Base-by-base conservation (phyloP, 2,113 vertebrate genomes). In the Vicugna pacos region DNA sequence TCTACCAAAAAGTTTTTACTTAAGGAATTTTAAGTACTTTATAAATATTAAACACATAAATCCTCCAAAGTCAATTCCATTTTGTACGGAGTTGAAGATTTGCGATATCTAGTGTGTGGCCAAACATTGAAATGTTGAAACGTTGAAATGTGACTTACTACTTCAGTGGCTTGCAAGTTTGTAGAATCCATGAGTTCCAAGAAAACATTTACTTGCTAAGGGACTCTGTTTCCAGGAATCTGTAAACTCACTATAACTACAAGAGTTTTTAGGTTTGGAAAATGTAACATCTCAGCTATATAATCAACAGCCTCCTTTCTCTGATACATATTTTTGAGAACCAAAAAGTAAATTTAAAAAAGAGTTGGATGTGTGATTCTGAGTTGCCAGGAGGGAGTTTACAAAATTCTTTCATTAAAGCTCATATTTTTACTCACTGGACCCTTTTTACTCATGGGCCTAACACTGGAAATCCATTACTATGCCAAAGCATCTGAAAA, bases 21-120 rank as follows among this genome's bases (percentile, higher is more conserved):
- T 87, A 32, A 81, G 50, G 64, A 82, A 13, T 91, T 93, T 96
- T 86, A 72, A 94, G 77, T 81, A 77, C 19, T 91, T 97, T 11
- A 81, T 81, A 86, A 85, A 80, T 38, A 77, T 81, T 94, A 87
- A 92, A 64, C 38, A 72, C 32, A 67, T 46, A 80, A 14, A 24
- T 42, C 48, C 17, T 75, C 4, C 42, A 92, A 94, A 14, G 54
- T 94, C 72, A 90, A 8, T 92, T 82, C 50, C 69, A 10, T 92
- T 85, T 93, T 82, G 82, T 72, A 56, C 64, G 86, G 64, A 79
- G 14, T 4, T 26, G 16, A 84, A 86, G 50, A 70, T 12, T 32
- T 80, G 2, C 12, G 16, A 35, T 35, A 87, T 3, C 30, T 54
- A 54, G 52, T 22, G 1, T 67, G 26, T 62, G 54, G 46, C 16